Evolutionary conservation across 2,888 invertebrate genomes (phyloP).

Genomic region (Siphlonurus alternatus): DNA sequence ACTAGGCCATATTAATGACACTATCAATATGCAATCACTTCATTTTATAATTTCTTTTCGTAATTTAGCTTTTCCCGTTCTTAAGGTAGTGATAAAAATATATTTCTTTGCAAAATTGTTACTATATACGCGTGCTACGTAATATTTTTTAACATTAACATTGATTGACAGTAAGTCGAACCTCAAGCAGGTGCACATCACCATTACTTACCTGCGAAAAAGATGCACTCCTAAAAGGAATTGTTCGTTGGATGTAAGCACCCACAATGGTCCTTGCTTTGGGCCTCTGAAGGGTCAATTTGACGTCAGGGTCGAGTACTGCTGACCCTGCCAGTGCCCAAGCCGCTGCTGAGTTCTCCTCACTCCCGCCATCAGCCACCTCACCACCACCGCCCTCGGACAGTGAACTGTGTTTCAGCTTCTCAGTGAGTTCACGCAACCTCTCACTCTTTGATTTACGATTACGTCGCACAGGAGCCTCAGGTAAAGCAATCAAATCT

Average conservation of each 20-base stretch:
- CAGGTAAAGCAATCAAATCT: neutral
- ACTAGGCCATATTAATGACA: no score
- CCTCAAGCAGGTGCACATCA: no score
- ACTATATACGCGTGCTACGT: no score
- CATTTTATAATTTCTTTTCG: no score
- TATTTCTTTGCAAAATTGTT: no score
- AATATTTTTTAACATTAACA: no score
- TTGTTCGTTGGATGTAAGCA: constrained; percentile 43
- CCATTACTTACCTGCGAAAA: constrained; percentile 49
- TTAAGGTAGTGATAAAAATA: no score
- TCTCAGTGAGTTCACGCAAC: neutral
- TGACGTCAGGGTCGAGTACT: neutral
- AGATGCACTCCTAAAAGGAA: constrained; percentile 68
- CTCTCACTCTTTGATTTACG: neutral
- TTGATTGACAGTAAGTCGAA: no score
- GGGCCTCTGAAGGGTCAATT: constrained; percentile 34
- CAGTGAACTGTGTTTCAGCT: neutral
- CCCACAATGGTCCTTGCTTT: constrained; percentile 42
- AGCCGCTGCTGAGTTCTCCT: neutral
- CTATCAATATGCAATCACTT: no score
- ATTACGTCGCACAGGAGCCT: neutral
- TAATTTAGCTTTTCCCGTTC: no score
- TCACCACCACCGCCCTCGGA: neutral
- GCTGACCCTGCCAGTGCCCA: neutral
- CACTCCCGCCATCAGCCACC: neutral